These are phyloP conservation scores for Lepidonotus clava DNA, from an alignment of 2,888 invertebrate species.

Conservation along the genomic window DNA sequence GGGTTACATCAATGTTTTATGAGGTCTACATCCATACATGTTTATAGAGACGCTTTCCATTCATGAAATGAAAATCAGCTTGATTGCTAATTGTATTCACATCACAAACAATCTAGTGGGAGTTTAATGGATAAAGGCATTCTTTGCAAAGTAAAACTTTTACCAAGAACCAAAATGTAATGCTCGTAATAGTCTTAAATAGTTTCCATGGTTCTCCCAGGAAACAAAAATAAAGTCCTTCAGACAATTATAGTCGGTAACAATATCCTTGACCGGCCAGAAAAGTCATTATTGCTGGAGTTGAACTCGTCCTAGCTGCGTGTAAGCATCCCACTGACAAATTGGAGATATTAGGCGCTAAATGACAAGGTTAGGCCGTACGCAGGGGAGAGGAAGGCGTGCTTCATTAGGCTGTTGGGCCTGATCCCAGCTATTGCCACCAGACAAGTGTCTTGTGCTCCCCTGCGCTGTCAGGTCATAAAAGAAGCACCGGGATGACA, in stretches of 20 bases:
- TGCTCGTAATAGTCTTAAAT: neutral
- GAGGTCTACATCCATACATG: too few species aligned
- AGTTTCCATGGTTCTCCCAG: neutral
- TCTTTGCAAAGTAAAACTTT: too few species aligned
- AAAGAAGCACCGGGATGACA: constrained; percentile 1
- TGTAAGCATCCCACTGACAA: neutral
- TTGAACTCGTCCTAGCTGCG: neutral
- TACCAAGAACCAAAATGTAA: too few species aligned
- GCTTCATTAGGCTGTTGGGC: neutral
- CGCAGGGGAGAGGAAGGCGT: neutral
- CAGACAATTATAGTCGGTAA: neutral
- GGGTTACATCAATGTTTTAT: too few species aligned
- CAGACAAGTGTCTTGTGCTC: neutral
- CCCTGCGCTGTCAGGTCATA: neutral
- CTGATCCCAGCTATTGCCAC: neutral
- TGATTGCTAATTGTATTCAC: too few species aligned
- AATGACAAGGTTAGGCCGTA: neutral
- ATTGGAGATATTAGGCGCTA: neutral
- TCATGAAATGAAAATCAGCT: too few species aligned
- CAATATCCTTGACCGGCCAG: neutral
- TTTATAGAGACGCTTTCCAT: too few species aligned
- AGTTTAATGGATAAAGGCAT: too few species aligned
- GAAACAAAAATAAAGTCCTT: neutral
- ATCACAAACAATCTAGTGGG: too few species aligned
- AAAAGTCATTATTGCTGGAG: neutral